Percentiles rank a stretch among this genome's conserved stretches.
phyloP scores from a whole-genome alignment of 2,888 invertebrate species.

The Julus scanicus region DNA sequence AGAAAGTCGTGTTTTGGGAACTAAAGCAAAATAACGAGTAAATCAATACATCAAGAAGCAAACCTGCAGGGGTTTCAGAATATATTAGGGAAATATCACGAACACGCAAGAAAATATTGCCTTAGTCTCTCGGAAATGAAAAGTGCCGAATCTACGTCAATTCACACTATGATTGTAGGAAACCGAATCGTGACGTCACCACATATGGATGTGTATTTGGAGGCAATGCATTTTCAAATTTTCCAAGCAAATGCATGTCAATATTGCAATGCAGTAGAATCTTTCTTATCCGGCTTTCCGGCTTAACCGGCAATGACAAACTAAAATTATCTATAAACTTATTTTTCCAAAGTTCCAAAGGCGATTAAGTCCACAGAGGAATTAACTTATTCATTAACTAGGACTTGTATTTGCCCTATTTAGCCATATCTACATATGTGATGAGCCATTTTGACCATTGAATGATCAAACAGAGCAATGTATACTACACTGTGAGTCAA shows the following conservation, averaged over 20 bases:
- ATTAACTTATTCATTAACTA: too few species aligned
- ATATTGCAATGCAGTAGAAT: too few species aligned
- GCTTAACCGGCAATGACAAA: too few species aligned
- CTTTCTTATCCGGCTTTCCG: too few species aligned
- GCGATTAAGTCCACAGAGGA: too few species aligned
- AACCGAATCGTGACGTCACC: background rate
- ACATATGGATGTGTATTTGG: background rate
- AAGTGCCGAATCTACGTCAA: background rate
- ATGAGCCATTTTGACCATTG: too few species aligned
- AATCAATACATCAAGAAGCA: conserved; percentile 25
- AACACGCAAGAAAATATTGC: background rate
- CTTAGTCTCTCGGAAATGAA: conserved; percentile 4
- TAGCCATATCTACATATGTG: too few species aligned
- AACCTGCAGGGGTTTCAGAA: background rate
- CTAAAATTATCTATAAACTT: too few species aligned
- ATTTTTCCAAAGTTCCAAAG: too few species aligned
- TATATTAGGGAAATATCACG: background rate
- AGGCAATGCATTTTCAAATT: background rate
- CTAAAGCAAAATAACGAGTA: background rate
- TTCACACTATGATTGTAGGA: background rate
- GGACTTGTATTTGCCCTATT: too few species aligned
- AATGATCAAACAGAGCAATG: too few species aligned
- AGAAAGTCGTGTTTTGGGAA: conserved; percentile 14
- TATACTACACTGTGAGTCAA: too few species aligned
- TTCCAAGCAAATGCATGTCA: background rate